A percentile compares a stretch with the other conserved stretches of the same genome.
Evolutionary conservation across 1,140 invertebrate species (phyloP).

Genomic region (Euwallacea similis): DNA sequence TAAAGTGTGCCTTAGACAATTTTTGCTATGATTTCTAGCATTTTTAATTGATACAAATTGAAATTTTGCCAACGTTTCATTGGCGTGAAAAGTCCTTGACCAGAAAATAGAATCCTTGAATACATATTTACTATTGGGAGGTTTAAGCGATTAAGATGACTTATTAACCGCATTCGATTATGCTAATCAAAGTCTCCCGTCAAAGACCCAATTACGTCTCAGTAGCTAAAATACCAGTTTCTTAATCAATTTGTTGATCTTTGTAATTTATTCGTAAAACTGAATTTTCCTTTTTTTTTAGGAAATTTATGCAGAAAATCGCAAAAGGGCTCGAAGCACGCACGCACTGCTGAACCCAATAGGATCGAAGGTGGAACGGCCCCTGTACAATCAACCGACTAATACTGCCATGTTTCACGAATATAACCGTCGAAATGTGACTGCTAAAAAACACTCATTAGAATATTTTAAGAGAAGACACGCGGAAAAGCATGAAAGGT

Average conservation of each 20-base stretch:
- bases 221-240: no score
- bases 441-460: conserved; percentile 74
- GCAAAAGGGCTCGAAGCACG: conserved; percentile 83
- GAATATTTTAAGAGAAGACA: conserved; percentile 80
- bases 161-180: background rate
- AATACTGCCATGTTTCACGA: conserved; percentile 87
- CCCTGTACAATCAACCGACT: conserved; percentile 94
- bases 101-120: conserved; percentile 6
- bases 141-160: background rate
- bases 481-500: conserved; percentile 69
- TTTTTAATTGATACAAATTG: background rate
- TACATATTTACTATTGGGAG: background rate
- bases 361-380: conserved; percentile 78
- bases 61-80: background rate
- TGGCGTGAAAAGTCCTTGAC: conserved; percentile 17
- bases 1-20: conserved; percentile 61
- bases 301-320: conserved; percentile 93
- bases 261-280: no score
- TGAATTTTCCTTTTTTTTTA: conserved; percentile 50
- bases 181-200: background rate
- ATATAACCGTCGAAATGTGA: conserved; percentile 77
- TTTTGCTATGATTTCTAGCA: background rate
- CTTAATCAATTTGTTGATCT: no score
- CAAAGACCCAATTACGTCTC: no score
- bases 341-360: conserved; percentile 77